Evolutionary conservation across 2,113 vertebrate species (phyloP).

Genomic region (Pachypanchax playfairii): DNA sequence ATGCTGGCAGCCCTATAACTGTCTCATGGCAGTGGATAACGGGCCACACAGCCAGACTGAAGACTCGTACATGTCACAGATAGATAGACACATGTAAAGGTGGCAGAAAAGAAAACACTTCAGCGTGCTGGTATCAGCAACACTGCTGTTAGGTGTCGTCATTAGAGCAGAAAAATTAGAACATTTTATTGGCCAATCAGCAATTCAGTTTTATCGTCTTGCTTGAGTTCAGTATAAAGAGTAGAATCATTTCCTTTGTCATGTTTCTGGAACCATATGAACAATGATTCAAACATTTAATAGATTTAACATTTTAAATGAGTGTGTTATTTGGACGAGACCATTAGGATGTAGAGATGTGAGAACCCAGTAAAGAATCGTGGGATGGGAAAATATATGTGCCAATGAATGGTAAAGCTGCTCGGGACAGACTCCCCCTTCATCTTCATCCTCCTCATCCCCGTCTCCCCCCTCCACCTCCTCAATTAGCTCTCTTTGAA

Average conservation of each 20-base stretch:
- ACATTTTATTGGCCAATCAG: too few relatives aligned
- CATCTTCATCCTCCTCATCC: conserved; percentile 45
- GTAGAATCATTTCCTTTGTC: too few relatives aligned
- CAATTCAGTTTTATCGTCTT: too few relatives aligned
- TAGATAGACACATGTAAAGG: conserved; percentile 40
- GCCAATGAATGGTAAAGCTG: conserved; percentile 54
- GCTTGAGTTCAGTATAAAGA: too few relatives aligned
- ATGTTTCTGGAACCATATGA: conserved; percentile 15
- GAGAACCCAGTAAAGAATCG: conserved; percentile 21
- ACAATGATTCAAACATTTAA: conserved; percentile 21
- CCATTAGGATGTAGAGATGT: conserved; percentile 27
- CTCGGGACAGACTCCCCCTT: conserved; percentile 40
- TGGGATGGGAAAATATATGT: conserved; percentile 30
- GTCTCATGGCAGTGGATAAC: conserved; percentile 66
- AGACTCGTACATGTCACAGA: conserved; percentile 39
- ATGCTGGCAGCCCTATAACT: conserved; percentile 62
- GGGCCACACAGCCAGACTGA: conserved; percentile 29
- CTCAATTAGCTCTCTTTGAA: conserved; percentile 67
- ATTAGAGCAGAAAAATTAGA: conserved; percentile 17
- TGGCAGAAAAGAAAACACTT: conserved; percentile 28
- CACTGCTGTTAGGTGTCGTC: conserved; percentile 20
- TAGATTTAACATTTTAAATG: conserved; percentile 21
- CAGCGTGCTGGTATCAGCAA: conserved; percentile 26
- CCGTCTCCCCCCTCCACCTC: conserved; percentile 45
- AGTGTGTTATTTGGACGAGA: conserved; percentile 22